Conservation (phyloP, 2,888 invertebrate species). For the Drosophila nr. medialis region DNA sequence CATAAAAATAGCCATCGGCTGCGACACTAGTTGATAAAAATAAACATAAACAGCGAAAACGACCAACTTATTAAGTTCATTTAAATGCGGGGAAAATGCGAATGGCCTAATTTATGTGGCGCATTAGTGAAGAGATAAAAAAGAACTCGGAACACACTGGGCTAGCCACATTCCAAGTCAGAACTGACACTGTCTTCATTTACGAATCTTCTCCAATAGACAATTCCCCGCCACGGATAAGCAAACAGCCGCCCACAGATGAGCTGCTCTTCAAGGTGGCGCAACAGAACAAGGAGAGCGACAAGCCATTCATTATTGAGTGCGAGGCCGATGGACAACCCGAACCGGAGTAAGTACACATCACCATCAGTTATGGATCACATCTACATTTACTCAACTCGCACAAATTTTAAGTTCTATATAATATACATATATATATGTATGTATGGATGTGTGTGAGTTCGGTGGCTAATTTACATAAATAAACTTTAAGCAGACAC, state of each 20-base stretch:
- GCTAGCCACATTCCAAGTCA: not conserved
- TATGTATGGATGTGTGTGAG: not conserved
- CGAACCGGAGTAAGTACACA: constrained; percentile 91
- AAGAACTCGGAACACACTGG: not conserved
- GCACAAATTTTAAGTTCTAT: not conserved
- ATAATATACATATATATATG: not conserved
- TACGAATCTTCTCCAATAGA: constrained; percentile 85
- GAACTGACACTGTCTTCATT: constrained; percentile 13
- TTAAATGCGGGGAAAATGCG: constrained; percentile 15
- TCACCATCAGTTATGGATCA: not conserved
- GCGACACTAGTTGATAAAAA: constrained; percentile 39
- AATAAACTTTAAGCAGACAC: constrained; percentile 61
- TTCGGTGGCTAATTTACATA: constrained; percentile 49
- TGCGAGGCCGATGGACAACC: constrained; percentile 99
- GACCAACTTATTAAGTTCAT: constrained; percentile 20
- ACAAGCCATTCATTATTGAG: constrained; percentile 97
- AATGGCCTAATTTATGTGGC: constrained; percentile 5
- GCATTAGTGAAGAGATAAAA: not conserved
- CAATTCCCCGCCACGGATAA: constrained; percentile 95
- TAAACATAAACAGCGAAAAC: constrained; percentile 40
- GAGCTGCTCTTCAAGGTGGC: constrained; percentile 96
- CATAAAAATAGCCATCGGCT: constrained; percentile 32
- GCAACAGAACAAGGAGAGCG: constrained; percentile 91
- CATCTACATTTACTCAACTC: not conserved
- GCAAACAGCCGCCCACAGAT: constrained; percentile 96